Evolutionary conservation across 2,113 vertebrate genomes (phyloP).

Genomic region (Rhagologus leucostigma): DNA sequence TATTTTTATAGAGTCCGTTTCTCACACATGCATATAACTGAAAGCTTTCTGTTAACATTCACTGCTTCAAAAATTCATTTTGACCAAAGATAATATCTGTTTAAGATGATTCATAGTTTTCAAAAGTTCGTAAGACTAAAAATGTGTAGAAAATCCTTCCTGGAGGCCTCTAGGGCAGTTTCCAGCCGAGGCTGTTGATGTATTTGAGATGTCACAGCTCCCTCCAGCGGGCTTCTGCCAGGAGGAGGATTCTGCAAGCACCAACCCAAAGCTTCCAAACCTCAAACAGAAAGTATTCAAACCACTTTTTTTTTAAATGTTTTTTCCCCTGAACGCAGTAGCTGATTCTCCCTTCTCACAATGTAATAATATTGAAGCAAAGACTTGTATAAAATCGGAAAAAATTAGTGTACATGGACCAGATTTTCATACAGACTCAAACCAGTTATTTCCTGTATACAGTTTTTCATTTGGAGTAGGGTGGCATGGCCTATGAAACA

Average conservation of each 20-base stretch:
- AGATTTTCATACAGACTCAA: neutral
- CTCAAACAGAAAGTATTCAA: neutral
- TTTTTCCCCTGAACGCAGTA: neutral
- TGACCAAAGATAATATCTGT: neutral
- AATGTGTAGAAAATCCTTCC: neutral
- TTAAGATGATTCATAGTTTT: neutral
- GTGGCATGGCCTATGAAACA: neutral
- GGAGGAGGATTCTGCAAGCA: neutral
- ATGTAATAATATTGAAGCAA: neutral
- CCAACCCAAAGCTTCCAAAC: neutral
- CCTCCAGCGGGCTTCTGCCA: conserved; percentile 10
- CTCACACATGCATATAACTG: fast-evolving
- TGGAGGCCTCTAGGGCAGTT: neutral
- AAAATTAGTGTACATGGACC: neutral
- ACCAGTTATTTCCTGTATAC: neutral
- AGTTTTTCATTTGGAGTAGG: neutral
- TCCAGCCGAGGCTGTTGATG: neutral
- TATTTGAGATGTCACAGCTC: conserved; percentile 48
- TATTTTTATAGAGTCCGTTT: neutral
- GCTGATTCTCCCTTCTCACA: neutral
- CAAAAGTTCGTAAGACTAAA: neutral
- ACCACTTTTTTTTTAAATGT: neutral
- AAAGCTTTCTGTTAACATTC: neutral
- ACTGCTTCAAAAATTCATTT: neutral
- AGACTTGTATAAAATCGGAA: neutral